Conservation (phyloP, 2,797 vertebrate species). For the Aphelocoma californica region DNA sequence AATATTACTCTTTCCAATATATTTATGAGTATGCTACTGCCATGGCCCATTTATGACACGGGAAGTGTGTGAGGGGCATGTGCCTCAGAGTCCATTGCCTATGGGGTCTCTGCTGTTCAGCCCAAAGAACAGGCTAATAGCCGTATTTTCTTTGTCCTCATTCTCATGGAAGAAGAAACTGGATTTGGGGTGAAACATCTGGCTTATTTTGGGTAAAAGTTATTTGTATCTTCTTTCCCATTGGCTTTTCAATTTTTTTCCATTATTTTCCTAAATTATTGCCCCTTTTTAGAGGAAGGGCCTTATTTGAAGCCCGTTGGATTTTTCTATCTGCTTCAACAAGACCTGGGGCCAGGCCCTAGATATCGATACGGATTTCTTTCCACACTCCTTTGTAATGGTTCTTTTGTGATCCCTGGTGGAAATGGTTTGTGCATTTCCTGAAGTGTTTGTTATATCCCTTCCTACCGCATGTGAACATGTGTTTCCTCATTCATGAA, state of each 20-base stretch:
- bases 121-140: slow-evolving; percentile 19
- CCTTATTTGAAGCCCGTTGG: background rate
- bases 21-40: slow-evolving; percentile 30
- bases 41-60: slow-evolving; percentile 25
- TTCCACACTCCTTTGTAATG: background rate
- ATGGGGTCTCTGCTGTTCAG: background rate
- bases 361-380: background rate
- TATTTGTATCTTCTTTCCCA: slow-evolving; percentile 36
- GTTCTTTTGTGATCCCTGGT: background rate
- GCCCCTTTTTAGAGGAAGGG: background rate
- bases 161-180: slow-evolving; percentile 61
- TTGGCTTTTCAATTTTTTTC: background rate
- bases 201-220: slow-evolving; percentile 55
- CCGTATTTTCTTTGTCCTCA: slow-evolving; percentile 31
- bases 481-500: background rate
- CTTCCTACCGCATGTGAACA: background rate
- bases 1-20: slow-evolving; percentile 1
- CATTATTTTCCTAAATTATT: background rate
- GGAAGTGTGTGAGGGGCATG: background rate
- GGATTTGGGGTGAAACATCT: slow-evolving; percentile 65
- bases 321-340: background rate
- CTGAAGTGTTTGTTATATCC: background rate
- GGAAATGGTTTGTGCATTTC: background rate
- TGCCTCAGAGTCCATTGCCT: background rate
- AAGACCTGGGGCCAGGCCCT: background rate